These are phyloP conservation scores for Meles meles DNA, from an alignment of 2,113 vertebrate genomes.

Conservation along the genomic window DNA sequence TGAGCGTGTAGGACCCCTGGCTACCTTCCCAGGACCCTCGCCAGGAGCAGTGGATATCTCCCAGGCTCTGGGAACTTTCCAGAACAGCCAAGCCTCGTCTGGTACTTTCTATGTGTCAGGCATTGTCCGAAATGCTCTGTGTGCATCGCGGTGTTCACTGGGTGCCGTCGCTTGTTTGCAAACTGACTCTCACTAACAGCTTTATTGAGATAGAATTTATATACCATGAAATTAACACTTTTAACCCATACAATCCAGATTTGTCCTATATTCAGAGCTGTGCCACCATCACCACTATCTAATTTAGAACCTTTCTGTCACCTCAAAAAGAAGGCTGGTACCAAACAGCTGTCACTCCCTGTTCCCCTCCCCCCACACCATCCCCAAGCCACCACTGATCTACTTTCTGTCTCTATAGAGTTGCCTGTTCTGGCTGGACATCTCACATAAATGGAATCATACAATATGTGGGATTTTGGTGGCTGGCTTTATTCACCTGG, in stretches of 20 bases:
- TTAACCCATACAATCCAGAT: neutral
- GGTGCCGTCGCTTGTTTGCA: neutral
- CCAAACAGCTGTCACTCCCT: neutral
- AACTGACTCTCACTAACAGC: neutral
- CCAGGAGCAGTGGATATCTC: neutral
- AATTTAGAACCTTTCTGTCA: neutral
- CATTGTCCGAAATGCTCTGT: neutral
- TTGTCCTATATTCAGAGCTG: neutral
- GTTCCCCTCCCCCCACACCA: accelerated
- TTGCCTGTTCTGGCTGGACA: neutral
- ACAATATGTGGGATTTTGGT: neutral
- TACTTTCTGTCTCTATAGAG: neutral
- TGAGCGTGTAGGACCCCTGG: neutral
- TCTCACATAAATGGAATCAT: neutral
- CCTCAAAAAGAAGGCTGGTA: neutral
- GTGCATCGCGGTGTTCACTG: neutral
- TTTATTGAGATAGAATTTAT: neutral
- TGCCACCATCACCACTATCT: neutral
- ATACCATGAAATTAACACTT: neutral
- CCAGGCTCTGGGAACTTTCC: neutral
- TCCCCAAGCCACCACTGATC: neutral
- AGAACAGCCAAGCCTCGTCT: neutral
- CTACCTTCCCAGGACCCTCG: neutral
- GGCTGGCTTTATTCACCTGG: neutral
- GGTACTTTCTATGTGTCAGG: neutral